These are phyloP conservation scores for Heliocidaris tuberculata DNA, from an alignment of 35 echinoderm and acorn worm species.

Conservation along the genomic window DNA sequence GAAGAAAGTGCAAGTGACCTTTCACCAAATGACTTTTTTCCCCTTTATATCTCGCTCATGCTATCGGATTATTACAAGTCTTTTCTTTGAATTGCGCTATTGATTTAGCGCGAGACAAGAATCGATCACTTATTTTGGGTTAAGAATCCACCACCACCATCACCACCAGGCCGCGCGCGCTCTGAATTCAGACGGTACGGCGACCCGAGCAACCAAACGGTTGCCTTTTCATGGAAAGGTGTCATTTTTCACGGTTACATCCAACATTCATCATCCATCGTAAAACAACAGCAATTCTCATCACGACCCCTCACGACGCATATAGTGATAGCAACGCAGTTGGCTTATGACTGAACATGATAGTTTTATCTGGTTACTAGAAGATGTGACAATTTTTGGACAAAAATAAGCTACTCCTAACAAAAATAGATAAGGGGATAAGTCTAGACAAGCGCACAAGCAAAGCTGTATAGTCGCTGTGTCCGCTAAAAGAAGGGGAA, in stretches of 20 bases:
- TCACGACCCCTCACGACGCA: no score
- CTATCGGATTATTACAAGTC: conserved; percentile 35
- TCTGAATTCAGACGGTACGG: background rate
- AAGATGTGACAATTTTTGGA: background rate
- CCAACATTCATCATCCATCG: background rate
- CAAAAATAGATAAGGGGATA: background rate
- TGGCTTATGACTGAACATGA: background rate
- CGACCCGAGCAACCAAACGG: background rate
- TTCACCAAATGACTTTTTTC: background rate
- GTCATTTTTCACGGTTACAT: background rate
- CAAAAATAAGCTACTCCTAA: background rate
- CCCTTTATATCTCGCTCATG: background rate
- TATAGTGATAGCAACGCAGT: background rate
- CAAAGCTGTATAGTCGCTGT: background rate
- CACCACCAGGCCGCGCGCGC: background rate
- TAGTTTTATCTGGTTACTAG: no score
- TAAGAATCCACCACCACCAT: background rate
- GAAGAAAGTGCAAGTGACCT: conserved; percentile 27
- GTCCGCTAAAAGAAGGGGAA: background rate
- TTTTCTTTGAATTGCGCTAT: conserved; percentile 38
- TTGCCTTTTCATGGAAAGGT: background rate
- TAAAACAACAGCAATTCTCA: no score
- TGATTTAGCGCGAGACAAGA: conserved; percentile 24
- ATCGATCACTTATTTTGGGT: conserved; percentile 22
- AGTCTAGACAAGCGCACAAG: background rate